Evolutionary conservation across 1,140 invertebrate genomes (phyloP), one percentile per base, ranked within the genome.

Genomic region (Arctopsyche grandis): DNA sequence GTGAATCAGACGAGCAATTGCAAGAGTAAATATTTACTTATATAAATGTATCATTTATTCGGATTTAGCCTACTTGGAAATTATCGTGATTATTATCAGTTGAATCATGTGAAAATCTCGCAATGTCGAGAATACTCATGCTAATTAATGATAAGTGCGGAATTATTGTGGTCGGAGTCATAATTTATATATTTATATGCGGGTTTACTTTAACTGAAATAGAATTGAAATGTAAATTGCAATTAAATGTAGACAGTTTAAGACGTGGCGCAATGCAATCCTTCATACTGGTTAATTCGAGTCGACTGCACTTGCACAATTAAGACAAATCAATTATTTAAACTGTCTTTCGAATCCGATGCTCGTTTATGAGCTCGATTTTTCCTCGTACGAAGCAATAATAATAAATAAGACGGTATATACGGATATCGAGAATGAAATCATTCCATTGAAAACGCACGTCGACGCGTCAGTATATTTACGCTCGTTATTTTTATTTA

Each of bases 261-360:
- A 3, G 48, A 5, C 16, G 16, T 52, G 48, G 16, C 10, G 48
- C 48, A 52, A 52, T 16, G 16, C 16, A 52, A 52, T 52, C 48
- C 48, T 16, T 52, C 16, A 52, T 12, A 52, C 12, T 10, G 48
- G 1, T 52, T 52, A 52, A 16, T 52, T 38, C 29, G 10, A 52
- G 16, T 52, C 16, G 48, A 52, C 48, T 52, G 48, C 16, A 24
- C 22, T 26, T 66, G 63, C 63, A 26, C 63, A 66, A 66, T 26
- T 26, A 22, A 66, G 21, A 66, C 63, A 26, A 66, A 66, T 66
- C 63, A 66, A 66, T 26, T 66, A 29, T 9, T 19, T 19, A 21
- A 22, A 12, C 24, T 10, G 14, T 22, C 19, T 12, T 26, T 66
- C 22, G 12, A 52, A 52, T 5, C 12, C 48, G 3, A 52, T 52